Base-by-base conservation (phyloP, 2,797 vertebrate species). In the Cryptoblepharus egeriae region DNA sequence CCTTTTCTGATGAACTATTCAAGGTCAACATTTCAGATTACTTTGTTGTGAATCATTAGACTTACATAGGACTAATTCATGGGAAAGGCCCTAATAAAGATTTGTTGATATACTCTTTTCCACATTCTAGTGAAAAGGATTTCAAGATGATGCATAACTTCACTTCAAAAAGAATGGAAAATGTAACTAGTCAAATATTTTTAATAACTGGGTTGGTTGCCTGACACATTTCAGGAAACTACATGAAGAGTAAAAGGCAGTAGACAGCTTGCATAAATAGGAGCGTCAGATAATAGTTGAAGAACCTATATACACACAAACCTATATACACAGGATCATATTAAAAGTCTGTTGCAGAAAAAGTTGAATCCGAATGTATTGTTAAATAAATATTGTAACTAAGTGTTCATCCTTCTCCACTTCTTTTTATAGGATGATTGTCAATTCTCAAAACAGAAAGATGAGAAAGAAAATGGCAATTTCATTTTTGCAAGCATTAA, bases 1-100 rank as follows among this genome's bases (percentile, higher is more conserved):
- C 82, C 79, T 87, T 90, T 88, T 86, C 75, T 89, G 89, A 91
- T 88, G 86, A 91, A 88, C 75, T 91, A 83, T 65, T 64, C 86
- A 75, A 71, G 42, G 52, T 84, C 78, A 80, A 83, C 70, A 85
- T 88, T 91, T 90, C 81, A 81, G 79, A 87, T 67, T 67, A 86
- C 73, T 80, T 92, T 83, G 82, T 79, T 87, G 84, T 60, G 83
- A 90, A 73, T 88, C 80, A 74, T 75, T 90, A 79, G 86, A 89
- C 80, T 92, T 90, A 82, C 20, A 20, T 67, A 89, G 77, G 78
- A 87, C 79, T 91, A 81, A 83, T 73, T 84, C 85, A 89, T 7
- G 3, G 87, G 83, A 92, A 42, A 85, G 84, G 88, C 86, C 74
- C 87, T 89, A 93, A 83, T 89, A 87, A 89, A 75, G 80, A 81